Percentiles rank a stretch among this genome's conserved stretches.
Conservation (phyloP, 1,140 invertebrate species). For the Brachionus asplanchnoidis region DNA sequence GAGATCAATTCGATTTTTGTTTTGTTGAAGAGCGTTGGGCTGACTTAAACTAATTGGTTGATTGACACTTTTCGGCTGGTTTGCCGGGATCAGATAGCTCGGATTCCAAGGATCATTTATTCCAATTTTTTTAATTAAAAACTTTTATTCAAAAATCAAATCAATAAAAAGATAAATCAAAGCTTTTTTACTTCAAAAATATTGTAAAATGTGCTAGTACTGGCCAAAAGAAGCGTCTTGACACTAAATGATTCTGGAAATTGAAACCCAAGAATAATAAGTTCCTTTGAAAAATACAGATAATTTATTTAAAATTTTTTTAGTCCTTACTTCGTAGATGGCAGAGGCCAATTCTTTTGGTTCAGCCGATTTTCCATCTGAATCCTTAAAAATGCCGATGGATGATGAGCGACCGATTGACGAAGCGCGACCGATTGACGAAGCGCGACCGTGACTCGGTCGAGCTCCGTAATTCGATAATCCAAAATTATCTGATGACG, state of each 20-base stretch:
- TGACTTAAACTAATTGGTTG: not conserved
- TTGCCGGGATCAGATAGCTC: not conserved
- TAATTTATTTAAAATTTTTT: not conserved
- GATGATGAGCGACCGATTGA: no score
- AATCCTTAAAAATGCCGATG: not conserved
- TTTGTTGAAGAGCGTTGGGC: slow-evolving; percentile 1
- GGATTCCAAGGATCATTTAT: slow-evolving; percentile 30
- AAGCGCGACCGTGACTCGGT: not conserved
- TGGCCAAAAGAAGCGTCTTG: slow-evolving; percentile 4
- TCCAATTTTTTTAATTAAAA: slow-evolving; percentile 24
- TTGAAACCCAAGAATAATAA: not conserved
- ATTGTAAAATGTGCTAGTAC: slow-evolving; percentile 16
- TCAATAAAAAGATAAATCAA: not conserved
- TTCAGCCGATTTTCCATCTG: not conserved
- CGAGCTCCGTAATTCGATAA: not conserved
- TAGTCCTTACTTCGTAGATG: not conserved
- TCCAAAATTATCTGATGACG: slow-evolving; percentile 23
- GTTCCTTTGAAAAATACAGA: not conserved
- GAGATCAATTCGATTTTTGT: slow-evolving; percentile 22
- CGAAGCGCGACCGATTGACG: slow-evolving; percentile 11
- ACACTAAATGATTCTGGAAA: not conserved
- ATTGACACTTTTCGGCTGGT: not conserved
- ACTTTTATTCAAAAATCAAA: not conserved
- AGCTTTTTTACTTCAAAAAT: slow-evolving; percentile 9
- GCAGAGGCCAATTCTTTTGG: not conserved